Evolutionary conservation across 1,140 invertebrate species (phyloP).

Genomic region (Adoxophyes honmai): DNA sequence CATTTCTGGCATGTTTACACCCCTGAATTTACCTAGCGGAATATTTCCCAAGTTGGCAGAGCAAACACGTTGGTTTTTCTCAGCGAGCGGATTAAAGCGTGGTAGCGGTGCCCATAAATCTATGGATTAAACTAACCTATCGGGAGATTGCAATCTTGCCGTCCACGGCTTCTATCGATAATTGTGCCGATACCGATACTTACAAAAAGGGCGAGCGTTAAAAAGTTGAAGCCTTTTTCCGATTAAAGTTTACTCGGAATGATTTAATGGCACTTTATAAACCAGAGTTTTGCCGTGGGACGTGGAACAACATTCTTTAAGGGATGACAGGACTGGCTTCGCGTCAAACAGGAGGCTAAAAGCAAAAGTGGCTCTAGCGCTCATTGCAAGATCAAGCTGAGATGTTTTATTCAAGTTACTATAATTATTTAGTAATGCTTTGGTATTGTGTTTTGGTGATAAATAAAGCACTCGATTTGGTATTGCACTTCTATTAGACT

Average conservation of each 20-base stretch:
- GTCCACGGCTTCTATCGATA: constrained; percentile 50
- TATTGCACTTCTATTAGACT: too few species aligned
- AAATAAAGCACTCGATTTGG: too few species aligned
- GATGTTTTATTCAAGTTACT: too few species aligned
- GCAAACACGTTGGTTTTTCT: constrained; percentile 24
- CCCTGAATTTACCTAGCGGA: constrained; percentile 9
- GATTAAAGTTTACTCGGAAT: constrained; percentile 14
- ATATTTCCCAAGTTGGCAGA: constrained; percentile 17
- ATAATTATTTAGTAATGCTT: too few species aligned
- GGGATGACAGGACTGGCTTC: too few species aligned
- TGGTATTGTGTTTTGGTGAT: too few species aligned
- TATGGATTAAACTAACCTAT: constrained; percentile 63
- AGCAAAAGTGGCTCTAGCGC: too few species aligned
- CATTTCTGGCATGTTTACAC: constrained; percentile 12
- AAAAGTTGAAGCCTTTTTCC: constrained; percentile 12
- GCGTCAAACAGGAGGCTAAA: too few species aligned
- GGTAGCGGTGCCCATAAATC: constrained; percentile 55
- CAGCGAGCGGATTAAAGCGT: constrained; percentile 32
- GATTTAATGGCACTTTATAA: constrained; percentile 13
- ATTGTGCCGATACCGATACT: constrained; percentile 34
- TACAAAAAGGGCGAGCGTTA: constrained; percentile 11
- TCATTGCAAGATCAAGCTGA: too few species aligned
- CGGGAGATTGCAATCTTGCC: constrained; percentile 57
- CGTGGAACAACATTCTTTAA: background rate
- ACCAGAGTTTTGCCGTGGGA: background rate